phyloP scores from a whole-genome alignment of 2,888 invertebrate species.

The Xestia ashworthii region DNA sequence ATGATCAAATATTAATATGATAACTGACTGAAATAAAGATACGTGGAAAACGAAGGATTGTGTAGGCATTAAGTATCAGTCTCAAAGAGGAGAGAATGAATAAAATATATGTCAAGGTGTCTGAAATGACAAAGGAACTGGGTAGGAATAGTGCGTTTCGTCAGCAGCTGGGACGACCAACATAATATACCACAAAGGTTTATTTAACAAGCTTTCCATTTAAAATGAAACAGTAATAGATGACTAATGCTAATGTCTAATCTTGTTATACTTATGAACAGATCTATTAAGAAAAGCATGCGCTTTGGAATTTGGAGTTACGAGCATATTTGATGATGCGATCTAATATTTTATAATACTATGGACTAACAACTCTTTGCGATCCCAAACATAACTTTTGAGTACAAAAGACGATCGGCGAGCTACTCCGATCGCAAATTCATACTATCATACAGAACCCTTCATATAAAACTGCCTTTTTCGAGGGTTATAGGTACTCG shows the following conservation, averaged over 20 bases:
- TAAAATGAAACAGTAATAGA: neutral
- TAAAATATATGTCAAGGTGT: neutral
- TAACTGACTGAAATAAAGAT: neutral
- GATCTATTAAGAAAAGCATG: neutral
- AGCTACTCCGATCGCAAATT: neutral
- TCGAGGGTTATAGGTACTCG: neutral
- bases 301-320: neutral
- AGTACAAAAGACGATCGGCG: neutral
- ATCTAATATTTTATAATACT: neutral
- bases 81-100: neutral
- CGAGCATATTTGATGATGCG: neutral
- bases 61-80: neutral
- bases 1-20: neutral
- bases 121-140: neutral
- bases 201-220: neutral
- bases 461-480: neutral
- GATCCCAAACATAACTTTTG: neutral
- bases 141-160: neutral
- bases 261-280: neutral
- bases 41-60: neutral
- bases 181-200: neutral
- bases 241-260: neutral
- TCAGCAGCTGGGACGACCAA: neutral
- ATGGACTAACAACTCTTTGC: neutral
- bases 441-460: neutral